These are phyloP conservation scores for Stenichneumon culpator DNA, from an alignment of 2,888 invertebrate species.

Conservation along the genomic window DNA sequence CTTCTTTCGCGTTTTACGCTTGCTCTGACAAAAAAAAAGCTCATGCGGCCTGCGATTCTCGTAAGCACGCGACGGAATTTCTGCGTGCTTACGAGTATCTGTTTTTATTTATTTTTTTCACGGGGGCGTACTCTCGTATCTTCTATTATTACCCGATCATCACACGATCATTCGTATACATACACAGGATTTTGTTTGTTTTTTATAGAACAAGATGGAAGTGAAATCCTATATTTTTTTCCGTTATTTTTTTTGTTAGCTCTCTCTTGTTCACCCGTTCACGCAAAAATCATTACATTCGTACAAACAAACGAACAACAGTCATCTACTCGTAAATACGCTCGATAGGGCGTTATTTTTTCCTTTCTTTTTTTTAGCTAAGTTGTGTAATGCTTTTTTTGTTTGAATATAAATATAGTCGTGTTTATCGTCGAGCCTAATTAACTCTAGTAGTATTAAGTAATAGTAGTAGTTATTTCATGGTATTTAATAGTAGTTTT, in stretches of 20 bases:
- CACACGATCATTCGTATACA: conserved; percentile 66
- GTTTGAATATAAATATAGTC: conserved; percentile 81
- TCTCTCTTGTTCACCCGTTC: conserved; percentile 38
- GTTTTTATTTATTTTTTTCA: conserved; percentile 9
- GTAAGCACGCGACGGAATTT: conserved; percentile 16
- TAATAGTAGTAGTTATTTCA: conserved; percentile 74
- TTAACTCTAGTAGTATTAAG: conserved; percentile 74
- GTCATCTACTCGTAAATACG: conserved; percentile 73
- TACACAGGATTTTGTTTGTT: conserved; percentile 55
- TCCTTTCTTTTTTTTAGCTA: conserved; percentile 50
- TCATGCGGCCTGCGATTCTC: conserved; percentile 17
- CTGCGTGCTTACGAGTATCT: conserved; percentile 24
- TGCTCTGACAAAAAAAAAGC: conserved; percentile 17
- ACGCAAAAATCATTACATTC: conserved; percentile 63
- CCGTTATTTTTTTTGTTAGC: neutral
- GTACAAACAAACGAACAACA: conserved; percentile 75
- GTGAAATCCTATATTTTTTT: conserved; percentile 53
- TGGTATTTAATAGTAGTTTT: conserved; percentile 57
- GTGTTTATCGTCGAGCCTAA: conserved; percentile 74
- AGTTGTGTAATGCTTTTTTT: conserved; percentile 65
- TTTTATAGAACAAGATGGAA: conserved; percentile 58
- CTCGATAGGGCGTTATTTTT: conserved; percentile 14
- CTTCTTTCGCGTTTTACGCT: conserved; percentile 20
- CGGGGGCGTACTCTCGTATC: neutral
- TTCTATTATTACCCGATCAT: conserved; percentile 44